Conservation (phyloP, 2,888 invertebrate genomes). For the Perithous albicinctus region DNA sequence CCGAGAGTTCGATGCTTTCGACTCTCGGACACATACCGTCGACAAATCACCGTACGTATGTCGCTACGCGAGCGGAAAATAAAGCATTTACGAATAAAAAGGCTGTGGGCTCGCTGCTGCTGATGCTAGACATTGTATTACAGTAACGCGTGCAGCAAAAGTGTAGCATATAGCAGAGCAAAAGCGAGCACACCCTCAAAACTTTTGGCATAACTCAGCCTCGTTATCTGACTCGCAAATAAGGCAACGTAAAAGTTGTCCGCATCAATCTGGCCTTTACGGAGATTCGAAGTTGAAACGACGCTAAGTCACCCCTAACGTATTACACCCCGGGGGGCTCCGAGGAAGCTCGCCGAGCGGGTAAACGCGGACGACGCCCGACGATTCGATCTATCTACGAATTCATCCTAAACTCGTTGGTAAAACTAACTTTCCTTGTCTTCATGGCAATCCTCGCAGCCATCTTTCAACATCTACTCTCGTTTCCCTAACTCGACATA, state of each 20-base stretch:
- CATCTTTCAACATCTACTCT: slow-evolving; percentile 7
- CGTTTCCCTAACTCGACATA: background rate
- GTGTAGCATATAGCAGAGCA: too few relatives aligned
- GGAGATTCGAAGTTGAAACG: slow-evolving; percentile 85
- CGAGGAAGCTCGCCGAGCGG: slow-evolving; percentile 48
- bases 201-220: slow-evolving; percentile 84
- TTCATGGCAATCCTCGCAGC: slow-evolving; percentile 25
- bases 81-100: slow-evolving; percentile 55
- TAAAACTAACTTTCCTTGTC: slow-evolving; percentile 65
- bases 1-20: slow-evolving; percentile 51
- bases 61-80: slow-evolving; percentile 61
- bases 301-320: slow-evolving; percentile 84
- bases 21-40: slow-evolving; percentile 62
- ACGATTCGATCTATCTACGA: slow-evolving; percentile 77
- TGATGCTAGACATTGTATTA: slow-evolving; percentile 28
- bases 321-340: slow-evolving; percentile 82
- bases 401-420: slow-evolving; percentile 70
- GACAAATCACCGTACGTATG: slow-evolving; percentile 71
- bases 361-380: slow-evolving; percentile 71
- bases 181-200: slow-evolving; percentile 71
- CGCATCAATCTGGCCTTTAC: slow-evolving; percentile 84
- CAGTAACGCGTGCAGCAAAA: slow-evolving; percentile 45
- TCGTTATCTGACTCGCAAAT: slow-evolving; percentile 85
- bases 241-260: slow-evolving; percentile 84
- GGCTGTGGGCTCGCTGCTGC: background rate